Percentiles rank a stretch among this genome's conserved stretches.
Conservation (phyloP, 2,888 invertebrate species). For the Caenorhabditis becei region DNA sequence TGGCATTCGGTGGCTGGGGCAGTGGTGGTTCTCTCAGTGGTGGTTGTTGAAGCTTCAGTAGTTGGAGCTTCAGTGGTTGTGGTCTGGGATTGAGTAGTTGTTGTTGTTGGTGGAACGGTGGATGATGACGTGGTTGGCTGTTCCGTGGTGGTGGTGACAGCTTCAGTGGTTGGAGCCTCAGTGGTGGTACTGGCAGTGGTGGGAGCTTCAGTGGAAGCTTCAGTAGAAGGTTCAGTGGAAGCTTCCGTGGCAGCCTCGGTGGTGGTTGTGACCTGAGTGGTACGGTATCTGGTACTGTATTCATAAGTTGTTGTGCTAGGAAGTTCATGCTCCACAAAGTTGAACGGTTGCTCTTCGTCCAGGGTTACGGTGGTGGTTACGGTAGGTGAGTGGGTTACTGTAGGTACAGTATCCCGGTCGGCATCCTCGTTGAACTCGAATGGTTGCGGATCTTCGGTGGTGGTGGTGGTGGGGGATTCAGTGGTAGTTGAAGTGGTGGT, state of each 20-base stretch:
- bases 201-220: slow-evolving; percentile 20
- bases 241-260: slow-evolving; percentile 25
- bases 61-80: slow-evolving; percentile 43
- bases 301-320: no score
- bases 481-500: slow-evolving; percentile 48
- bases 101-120: slow-evolving; percentile 13
- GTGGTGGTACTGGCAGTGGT: slow-evolving; percentile 33
- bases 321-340: slow-evolving; percentile 38
- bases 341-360: slow-evolving; percentile 58
- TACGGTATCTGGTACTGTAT: no score
- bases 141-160: slow-evolving; percentile 48
- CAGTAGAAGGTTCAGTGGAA: slow-evolving; percentile 13
- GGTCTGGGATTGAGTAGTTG: slow-evolving; percentile 19
- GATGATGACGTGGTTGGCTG: slow-evolving; percentile 3
- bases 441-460: slow-evolving; percentile 38
- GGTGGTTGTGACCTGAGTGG: slow-evolving; percentile 24
- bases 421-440: slow-evolving; percentile 44
- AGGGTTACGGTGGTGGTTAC: slow-evolving; percentile 15
- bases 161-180: slow-evolving; percentile 40
- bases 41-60: slow-evolving; percentile 52
- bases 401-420: no score
- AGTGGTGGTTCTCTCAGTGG: slow-evolving; percentile 23
- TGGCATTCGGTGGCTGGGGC: slow-evolving; percentile 75
- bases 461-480: slow-evolving; percentile 43
- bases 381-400: slow-evolving; percentile 2